Percentiles rank a stretch among this genome's conserved stretches.
phyloP scores from a whole-genome alignment of 2,113 vertebrate genomes.

The Cyphomyrus discorhynchus region DNA sequence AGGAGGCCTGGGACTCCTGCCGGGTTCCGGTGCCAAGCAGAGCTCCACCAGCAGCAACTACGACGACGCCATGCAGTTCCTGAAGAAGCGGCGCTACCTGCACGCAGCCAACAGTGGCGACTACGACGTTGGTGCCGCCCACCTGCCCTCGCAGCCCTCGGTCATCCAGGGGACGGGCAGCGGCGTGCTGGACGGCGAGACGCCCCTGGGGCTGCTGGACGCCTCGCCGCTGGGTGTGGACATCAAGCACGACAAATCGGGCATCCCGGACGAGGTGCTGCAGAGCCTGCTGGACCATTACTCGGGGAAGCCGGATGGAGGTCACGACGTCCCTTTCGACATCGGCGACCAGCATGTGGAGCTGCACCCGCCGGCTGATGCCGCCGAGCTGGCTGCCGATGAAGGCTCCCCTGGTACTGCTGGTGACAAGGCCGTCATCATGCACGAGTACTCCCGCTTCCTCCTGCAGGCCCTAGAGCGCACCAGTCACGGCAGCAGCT shows the following conservation, averaged over 20 bases:
- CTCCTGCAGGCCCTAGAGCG: slow-evolving; percentile 96
- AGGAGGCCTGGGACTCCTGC: slow-evolving; percentile 75
- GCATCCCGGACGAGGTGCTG: slow-evolving; percentile 93
- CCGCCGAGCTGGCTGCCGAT: slow-evolving; percentile 63
- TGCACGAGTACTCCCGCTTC: slow-evolving; percentile 98
- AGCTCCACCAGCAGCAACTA: slow-evolving; percentile 81
- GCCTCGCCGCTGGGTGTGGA: slow-evolving; percentile 69
- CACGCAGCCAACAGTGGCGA: slow-evolving; percentile 73
- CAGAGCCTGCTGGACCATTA: slow-evolving; percentile 97
- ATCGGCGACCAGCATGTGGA: slow-evolving; percentile 82
- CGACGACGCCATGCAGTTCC: slow-evolving; percentile 96
- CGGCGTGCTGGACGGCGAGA: slow-evolving; percentile 77
- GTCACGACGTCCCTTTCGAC: slow-evolving; percentile 84
- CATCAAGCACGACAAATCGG: slow-evolving; percentile 85
- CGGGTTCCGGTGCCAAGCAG: slow-evolving; percentile 68
- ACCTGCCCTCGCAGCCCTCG: slow-evolving; percentile 80
- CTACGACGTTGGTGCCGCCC: slow-evolving; percentile 75
- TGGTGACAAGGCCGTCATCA: slow-evolving; percentile 79
- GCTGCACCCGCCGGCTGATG: slow-evolving; percentile 69
- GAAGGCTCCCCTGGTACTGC: slow-evolving; percentile 67
- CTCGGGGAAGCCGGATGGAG: slow-evolving; percentile 76
- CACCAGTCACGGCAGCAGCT: slow-evolving; percentile 83
- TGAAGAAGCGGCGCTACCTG: slow-evolving; percentile 95
- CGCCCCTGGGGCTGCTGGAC: slow-evolving; percentile 75
- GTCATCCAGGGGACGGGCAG: slow-evolving; percentile 82